These are phyloP conservation scores for Erythrolamprus reginae DNA, from an alignment of 2,113 vertebrate genomes.

Conservation along the genomic window DNA sequence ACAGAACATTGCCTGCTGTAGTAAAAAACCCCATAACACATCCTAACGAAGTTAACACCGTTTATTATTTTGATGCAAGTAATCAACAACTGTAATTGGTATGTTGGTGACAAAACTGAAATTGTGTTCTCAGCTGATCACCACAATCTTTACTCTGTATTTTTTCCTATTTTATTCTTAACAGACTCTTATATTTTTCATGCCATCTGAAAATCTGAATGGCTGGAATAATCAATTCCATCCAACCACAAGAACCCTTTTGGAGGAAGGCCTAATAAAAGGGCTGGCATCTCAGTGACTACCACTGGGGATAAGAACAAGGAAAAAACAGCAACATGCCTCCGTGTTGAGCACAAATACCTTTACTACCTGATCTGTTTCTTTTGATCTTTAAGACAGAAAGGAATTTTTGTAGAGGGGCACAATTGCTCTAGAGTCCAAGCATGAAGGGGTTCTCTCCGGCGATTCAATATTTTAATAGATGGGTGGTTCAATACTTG, in stretches of 20 bases:
- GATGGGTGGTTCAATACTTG: background rate
- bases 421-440: background rate
- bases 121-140: background rate
- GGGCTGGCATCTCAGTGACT: accelerated
- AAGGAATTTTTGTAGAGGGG: background rate
- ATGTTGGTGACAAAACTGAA: background rate
- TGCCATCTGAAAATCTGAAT: background rate
- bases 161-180: background rate
- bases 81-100: accelerated
- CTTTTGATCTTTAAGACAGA: background rate
- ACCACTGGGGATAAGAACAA: background rate
- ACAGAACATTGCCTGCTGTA: accelerated
- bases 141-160: accelerated
- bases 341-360: background rate
- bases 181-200: background rate
- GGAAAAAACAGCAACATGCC: background rate
- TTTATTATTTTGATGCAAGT: background rate
- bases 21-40: background rate
- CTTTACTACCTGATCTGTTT: background rate
- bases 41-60: background rate
- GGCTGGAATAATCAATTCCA: background rate
- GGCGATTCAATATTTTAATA: background rate
- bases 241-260: background rate
- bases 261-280: background rate
- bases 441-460: too few relatives aligned